Conservation (phyloP, 2,113 vertebrate genomes). For the Sinocyclocheilus rhinocerous region DNA sequence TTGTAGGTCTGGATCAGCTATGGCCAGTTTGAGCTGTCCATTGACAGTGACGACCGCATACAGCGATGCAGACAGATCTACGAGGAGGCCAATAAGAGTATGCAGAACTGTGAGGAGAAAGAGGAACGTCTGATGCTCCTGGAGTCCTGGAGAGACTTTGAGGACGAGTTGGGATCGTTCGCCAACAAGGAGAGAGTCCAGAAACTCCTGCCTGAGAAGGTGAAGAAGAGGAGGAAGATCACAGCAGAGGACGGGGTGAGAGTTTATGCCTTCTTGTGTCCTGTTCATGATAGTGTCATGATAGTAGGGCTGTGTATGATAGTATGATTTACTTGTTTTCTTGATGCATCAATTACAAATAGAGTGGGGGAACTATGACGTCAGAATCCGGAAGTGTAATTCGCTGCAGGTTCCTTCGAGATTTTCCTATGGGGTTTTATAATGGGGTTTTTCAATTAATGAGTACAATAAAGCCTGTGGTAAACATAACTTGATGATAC, state of each 20-base stretch:
- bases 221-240: slow-evolving; percentile 98
- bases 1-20: slow-evolving; percentile 96
- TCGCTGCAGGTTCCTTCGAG: too few species aligned
- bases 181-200: slow-evolving; percentile 81
- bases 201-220: slow-evolving; percentile 95
- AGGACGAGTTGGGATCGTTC: slow-evolving; percentile 85
- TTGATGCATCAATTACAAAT: too few species aligned
- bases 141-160: slow-evolving; percentile 90
- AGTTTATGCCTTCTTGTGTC: neutral
- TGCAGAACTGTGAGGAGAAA: slow-evolving; percentile 94
- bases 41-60: slow-evolving; percentile 78
- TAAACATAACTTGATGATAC: too few species aligned
- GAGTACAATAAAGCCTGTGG: too few species aligned
- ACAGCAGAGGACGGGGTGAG: slow-evolving; percentile 97
- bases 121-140: slow-evolving; percentile 96
- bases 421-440: too few species aligned
- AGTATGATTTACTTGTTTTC: too few species aligned
- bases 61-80: slow-evolving; percentile 85
- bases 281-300: too few species aligned
- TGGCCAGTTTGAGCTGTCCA: slow-evolving; percentile 92
- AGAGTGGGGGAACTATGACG: too few species aligned
- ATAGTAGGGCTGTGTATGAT: too few species aligned
- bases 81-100: slow-evolving; percentile 92
- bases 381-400: too few species aligned
- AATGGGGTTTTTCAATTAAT: too few species aligned